These are phyloP conservation scores for Drosophila miranda DNA, from an alignment of 1,140 invertebrate genomes.

Conservation along the genomic window DNA sequence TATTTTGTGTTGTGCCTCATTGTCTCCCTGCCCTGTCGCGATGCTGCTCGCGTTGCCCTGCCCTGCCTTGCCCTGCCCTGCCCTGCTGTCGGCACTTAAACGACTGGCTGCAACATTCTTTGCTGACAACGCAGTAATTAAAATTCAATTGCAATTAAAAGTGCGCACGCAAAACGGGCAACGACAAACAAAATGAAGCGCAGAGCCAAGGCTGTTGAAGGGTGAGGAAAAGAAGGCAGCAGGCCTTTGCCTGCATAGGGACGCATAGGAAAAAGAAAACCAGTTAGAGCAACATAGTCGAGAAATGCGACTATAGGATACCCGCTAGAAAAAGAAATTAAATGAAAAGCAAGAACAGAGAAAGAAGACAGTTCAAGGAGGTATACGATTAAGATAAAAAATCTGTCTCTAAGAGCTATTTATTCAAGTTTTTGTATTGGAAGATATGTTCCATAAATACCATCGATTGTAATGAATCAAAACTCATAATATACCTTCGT, in stretches of 20 bases:
- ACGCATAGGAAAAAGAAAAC: no score
- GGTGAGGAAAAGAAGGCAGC: conserved; percentile 3
- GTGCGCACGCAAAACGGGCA: conserved; percentile 74
- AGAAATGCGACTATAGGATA: no score
- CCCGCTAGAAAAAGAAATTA: no score
- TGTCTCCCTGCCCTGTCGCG: conserved; percentile 32
- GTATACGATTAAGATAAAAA: no score
- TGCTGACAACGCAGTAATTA: conserved; percentile 81
- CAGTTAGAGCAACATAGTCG: no score
- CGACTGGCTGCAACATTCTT: conserved; percentile 73
- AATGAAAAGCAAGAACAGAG: no score
- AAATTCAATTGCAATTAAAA: conserved; percentile 82
- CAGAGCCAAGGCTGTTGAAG: conserved; percentile 18
- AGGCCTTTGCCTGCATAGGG: no score
- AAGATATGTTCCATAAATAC: no score
- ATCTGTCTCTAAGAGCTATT: no score
- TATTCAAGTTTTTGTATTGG: no score
- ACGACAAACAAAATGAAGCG: conserved; percentile 64
- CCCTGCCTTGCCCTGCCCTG: background rate
- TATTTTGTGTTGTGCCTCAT: conserved; percentile 29
- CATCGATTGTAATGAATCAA: no score
- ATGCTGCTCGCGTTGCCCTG: background rate
- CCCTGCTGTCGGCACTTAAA: conserved; percentile 65
- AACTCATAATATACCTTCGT: background rate
- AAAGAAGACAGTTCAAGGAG: no score